phyloP scores from a whole-genome alignment of 2,113 vertebrate species.

The Pelmatolapia mariae region DNA sequence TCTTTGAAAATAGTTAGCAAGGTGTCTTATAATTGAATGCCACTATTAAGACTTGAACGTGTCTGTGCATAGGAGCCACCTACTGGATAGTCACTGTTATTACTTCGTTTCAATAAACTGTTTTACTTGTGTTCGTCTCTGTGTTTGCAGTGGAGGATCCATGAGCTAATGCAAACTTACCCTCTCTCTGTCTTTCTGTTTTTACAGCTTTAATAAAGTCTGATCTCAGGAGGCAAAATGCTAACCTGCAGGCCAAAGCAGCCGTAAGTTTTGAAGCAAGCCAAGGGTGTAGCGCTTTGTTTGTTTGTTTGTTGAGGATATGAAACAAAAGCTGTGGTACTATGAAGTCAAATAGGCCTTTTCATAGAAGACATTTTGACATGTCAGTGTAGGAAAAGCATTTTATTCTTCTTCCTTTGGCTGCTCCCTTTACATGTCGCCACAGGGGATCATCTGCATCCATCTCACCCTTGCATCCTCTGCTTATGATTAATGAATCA shows the following conservation, averaged over 20 bases:
- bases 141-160: not conserved
- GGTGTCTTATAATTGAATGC: not conserved
- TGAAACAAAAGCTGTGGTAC: not conserved
- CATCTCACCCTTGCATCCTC: not conserved
- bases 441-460: not conserved
- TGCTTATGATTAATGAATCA: not conserved
- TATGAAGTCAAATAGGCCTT: not conserved
- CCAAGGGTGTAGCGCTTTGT: not conserved
- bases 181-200: not conserved
- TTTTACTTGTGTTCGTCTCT: not conserved
- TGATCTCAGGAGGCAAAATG: constrained; percentile 85
- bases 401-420: not conserved
- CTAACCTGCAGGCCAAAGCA: constrained; percentile 69
- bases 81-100: not conserved
- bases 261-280: constrained; percentile 76
- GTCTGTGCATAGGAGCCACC: constrained; percentile 3
- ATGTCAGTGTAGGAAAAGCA: accelerated
- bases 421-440: not conserved
- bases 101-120: not conserved
- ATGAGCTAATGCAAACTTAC: not conserved
- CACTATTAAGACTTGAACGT: not conserved
- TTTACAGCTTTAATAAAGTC: constrained; percentile 82
- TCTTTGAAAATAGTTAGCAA: not conserved
- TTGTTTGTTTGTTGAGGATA: not conserved
- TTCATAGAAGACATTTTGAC: not conserved